phyloP scores from a whole-genome alignment of 2,888 invertebrate species.

The Drosophila anceps region DNA sequence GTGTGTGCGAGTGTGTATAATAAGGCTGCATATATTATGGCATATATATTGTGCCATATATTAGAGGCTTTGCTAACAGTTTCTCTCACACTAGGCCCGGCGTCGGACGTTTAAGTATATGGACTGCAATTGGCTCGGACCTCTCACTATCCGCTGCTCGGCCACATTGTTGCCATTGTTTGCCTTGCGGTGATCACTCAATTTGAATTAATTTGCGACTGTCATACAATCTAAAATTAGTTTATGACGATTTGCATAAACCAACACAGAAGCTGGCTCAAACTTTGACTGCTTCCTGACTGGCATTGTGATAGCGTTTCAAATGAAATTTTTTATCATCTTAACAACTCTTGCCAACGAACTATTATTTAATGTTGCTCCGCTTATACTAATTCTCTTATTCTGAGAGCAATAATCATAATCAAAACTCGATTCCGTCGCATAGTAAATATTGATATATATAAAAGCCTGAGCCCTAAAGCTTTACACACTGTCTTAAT shows the following conservation, averaged over 20 bases:
- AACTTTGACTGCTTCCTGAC: constrained; percentile 6
- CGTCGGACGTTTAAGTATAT: constrained; percentile 19
- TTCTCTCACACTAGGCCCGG: constrained; percentile 12
- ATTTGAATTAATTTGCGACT: constrained; percentile 80
- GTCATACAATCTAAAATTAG: constrained; percentile 75
- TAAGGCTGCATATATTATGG: constrained; percentile 75
- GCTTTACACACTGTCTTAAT: constrained; percentile 1
- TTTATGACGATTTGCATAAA: constrained; percentile 73
- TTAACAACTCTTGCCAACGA: background rate
- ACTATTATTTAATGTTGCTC: background rate
- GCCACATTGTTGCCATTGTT: constrained; percentile 49
- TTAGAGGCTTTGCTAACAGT: constrained; percentile 45
- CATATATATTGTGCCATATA: constrained; percentile 68
- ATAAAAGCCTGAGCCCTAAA: background rate
- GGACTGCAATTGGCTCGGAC: constrained; percentile 21
- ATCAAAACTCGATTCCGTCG: background rate
- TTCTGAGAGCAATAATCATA: background rate
- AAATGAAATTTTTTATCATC: background rate
- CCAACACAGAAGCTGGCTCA: constrained; percentile 53
- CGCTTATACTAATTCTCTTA: background rate
- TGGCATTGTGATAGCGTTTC: constrained; percentile 2
- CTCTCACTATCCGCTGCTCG: constrained; percentile 6
- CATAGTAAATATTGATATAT: background rate
- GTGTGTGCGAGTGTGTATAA: constrained; percentile 35
- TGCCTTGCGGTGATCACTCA: constrained; percentile 74